A percentile compares a stretch with the other conserved stretches of the same genome.
Evolutionary conservation across 1,140 invertebrate species (phyloP).

Genomic region (Drosophila bocqueti): DNA sequence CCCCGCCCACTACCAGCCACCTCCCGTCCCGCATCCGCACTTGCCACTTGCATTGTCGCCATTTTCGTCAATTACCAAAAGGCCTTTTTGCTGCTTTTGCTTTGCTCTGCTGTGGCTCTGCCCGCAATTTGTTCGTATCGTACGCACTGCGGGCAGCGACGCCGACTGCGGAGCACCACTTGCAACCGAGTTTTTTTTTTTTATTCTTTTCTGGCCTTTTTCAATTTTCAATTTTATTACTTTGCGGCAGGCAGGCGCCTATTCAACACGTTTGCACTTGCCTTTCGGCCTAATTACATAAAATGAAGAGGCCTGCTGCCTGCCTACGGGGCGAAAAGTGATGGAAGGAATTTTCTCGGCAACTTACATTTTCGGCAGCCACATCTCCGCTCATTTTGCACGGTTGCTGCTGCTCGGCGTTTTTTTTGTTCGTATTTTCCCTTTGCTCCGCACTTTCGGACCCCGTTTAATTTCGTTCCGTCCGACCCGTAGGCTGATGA

Average conservation of each 20-base stretch:
- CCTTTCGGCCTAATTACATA: conserved; percentile 67
- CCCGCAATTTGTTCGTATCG: conserved; percentile 11
- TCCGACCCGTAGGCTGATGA: background rate
- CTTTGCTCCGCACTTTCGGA: conserved; percentile 7
- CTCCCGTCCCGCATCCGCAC: conserved; percentile 32
- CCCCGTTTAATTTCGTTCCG: conserved; percentile 3
- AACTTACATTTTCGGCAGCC: conserved; percentile 81
- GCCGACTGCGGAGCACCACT: conserved; percentile 38
- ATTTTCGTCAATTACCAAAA: conserved; percentile 83
- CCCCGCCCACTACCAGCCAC: conserved; percentile 6
- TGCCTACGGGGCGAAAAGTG: background rate
- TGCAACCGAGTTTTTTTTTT: conserved; percentile 22
- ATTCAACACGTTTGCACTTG: conserved; percentile 66
- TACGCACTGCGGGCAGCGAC: conserved; percentile 37
- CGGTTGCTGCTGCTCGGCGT: conserved; percentile 68
- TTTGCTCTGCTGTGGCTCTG: conserved; percentile 4
- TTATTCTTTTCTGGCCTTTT: conserved; percentile 25
- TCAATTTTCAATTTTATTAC: conserved; percentile 3
- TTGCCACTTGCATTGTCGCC: conserved; percentile 75
- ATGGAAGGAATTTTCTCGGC: conserved; percentile 30
- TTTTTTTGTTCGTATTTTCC: conserved; percentile 3
- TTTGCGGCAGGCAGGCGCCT: conserved; percentile 28
- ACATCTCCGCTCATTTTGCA: conserved; percentile 83
- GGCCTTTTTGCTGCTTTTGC: conserved; percentile 49
- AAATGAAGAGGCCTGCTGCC: conserved; percentile 32